Evolutionary conservation across 2,888 invertebrate genomes (phyloP), one percentile per base, ranked within the genome.

Genomic region (Imbricaverruca yamaguchii): DNA sequence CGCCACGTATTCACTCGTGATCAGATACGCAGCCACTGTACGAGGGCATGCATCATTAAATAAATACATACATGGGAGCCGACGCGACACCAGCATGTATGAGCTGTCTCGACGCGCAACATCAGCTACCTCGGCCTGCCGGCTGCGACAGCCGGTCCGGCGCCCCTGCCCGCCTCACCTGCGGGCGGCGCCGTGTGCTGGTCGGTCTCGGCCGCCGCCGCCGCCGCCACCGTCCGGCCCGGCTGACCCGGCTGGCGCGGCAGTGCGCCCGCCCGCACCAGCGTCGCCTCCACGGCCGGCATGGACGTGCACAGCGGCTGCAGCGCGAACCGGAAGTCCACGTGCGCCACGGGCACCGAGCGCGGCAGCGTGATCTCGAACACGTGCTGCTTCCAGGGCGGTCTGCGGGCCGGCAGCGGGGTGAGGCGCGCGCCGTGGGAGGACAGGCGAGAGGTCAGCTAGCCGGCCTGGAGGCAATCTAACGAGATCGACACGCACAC

Each of bases 361-460:
- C 92, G 91, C 0, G 95, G 94, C 81, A 97, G 87, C 0, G 95
- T 94, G 12, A 97, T 88, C 87, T 97, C 97, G 85, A 97, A 92
- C 56, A 96, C 91, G 85, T 97, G 96, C 86, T 97, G 96, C 86
- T 96, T 95, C 94, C 95, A 96, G 21, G 96, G 95, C 53, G 93
- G 91, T 80, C 91, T 91, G 85, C 9, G 85, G 39, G 39, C 39
- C 39, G 39, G 39, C 39, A 39, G 39, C 15, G 57, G 23, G 80
- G 10, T 18, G 10, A 21, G 21, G 21, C 56, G 21, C 21, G 55
- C 65, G 23, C 23, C n/a, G 10, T n/a, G 23, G 65, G 11, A n/a
- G 65, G 21, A 7, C 11, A 21, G 21, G 21, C 10, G 65, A n/a
- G 21, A 12, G 65, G 65, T 39, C 39, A 39, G 39, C 39, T 39